phyloP scores from a whole-genome alignment of 2,888 invertebrate genomes.

The Pseudococcus jackbeardsleyi region DNA sequence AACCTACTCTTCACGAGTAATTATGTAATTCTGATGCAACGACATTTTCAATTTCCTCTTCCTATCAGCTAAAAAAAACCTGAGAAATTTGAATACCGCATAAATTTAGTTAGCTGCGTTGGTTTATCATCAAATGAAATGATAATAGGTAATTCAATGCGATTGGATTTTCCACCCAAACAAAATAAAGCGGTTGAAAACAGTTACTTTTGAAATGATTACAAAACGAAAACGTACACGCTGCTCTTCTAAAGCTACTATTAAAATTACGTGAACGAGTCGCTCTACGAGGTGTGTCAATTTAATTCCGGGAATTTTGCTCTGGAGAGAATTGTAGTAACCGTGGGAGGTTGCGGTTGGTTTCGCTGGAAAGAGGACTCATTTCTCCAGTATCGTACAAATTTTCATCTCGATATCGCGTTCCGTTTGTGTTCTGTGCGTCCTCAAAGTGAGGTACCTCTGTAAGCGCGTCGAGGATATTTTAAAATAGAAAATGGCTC shows the following conservation, averaged over 20 bases:
- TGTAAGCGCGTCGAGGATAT: no score
- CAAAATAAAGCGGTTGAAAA: neutral
- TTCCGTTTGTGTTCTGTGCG: no score
- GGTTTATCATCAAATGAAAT: neutral
- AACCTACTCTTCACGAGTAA: neutral
- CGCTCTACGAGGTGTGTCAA: no score
- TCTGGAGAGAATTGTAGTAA: no score
- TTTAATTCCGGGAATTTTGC: no score
- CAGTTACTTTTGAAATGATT: constrained; percentile 19
- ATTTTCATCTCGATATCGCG: no score
- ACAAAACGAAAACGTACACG: neutral
- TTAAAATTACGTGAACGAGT: constrained; percentile 34
- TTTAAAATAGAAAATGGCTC: no score
- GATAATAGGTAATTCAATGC: neutral
- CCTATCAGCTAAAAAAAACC: neutral
- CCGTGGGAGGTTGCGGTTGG: no score
- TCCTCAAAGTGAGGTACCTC: no score
- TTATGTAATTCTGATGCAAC: no score
- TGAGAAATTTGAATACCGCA: neutral
- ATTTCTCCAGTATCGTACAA: no score
- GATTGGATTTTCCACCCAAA: neutral
- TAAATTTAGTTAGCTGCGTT: neutral
- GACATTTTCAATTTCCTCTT: neutral
- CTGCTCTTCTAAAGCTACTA: neutral
- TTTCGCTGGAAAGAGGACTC: no score